These are phyloP conservation scores for Plagodis pulveraria DNA, from an alignment of 2,888 invertebrate species.

Conservation along the genomic window DNA sequence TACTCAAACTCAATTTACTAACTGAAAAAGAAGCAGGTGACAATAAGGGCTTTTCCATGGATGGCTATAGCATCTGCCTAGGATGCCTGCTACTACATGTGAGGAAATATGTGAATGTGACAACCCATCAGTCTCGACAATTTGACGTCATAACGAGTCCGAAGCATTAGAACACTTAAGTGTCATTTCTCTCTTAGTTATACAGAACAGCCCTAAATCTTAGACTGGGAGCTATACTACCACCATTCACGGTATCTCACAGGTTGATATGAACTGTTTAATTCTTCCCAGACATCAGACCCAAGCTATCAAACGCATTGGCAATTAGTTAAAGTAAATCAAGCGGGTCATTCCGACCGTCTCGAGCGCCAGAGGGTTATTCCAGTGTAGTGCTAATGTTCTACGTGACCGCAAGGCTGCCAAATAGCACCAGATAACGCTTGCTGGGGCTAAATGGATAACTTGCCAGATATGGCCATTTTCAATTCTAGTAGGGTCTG, in stretches of 20 bases:
- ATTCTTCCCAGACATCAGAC: constrained; percentile 19
- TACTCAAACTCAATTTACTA: too few species aligned
- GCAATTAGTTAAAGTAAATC: constrained; percentile 58
- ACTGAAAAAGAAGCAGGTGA: too few species aligned
- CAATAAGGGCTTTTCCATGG: too few species aligned
- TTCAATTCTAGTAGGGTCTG: constrained; percentile 30
- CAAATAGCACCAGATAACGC: constrained; percentile 38
- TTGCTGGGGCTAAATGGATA: constrained; percentile 25
- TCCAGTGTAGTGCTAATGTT: constrained; percentile 68
- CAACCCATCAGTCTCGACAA: too few species aligned
- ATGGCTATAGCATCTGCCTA: too few species aligned
- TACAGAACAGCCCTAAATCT: too few species aligned
- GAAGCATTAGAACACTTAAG: too few species aligned
- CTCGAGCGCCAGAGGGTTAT: constrained; percentile 52
- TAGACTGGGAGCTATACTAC: too few species aligned
- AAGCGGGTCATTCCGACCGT: constrained; percentile 57
- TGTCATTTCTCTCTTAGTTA: too few species aligned
- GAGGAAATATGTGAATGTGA: too few species aligned
- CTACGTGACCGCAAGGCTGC: constrained; percentile 54
- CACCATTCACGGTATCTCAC: background rate
- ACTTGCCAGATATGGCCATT: constrained; percentile 37
- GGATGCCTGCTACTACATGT: too few species aligned
- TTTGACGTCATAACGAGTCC: too few species aligned
- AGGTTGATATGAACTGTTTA: constrained; percentile 3
- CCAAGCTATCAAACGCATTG: constrained; percentile 50